Evolutionary conservation across 2,797 vertebrate species (phyloP), one percentile per base, ranked within the genome.

Genomic region (Denticeps clupeoides): DNA sequence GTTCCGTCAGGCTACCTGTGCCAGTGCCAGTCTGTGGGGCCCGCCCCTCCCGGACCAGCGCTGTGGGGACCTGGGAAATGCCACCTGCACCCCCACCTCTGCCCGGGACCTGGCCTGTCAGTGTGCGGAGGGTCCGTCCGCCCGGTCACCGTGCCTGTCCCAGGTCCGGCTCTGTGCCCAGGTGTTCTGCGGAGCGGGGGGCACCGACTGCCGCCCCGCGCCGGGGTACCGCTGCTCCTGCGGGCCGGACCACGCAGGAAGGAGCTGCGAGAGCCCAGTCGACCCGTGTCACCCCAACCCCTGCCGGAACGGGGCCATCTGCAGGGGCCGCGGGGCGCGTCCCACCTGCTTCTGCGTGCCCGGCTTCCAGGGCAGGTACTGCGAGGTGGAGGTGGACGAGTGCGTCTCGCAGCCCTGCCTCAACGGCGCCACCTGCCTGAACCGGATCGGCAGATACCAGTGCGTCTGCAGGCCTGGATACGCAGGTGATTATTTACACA

Each of bases 331-430:
- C 1, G 45, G 65, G 1, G 56, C 66, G 0, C 63, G 83, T 12
- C 90, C 87, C 31, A 73, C 80, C 26, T 95, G 92, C 71, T 96
- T 86, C 81, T 94, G 92, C 0, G 89, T 94, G 54, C 92, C 90
- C 0, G 91, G 92, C 1, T 94, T 83, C 59, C 93, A 95, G 67
- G 93, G 91, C 2, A 63, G 70, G 47, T 82, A 65, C 52, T 95
- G 93, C 45, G 87, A 93, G 66, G 73, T 91, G 22, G 88, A 96
- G 7, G 91, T 95, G 55, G 82, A 94, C 1, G 89, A 97, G 51
- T 93, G 92, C 8, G 68, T 60, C 16, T 95, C 91, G 0, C 70
- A 84, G 2, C 92, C 93, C 0, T 97, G 93, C 75, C 66, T 55
- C 41, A 89, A 91, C 1, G 70, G 78, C 42, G 90, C 80, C 11